phyloP scores from a whole-genome alignment of 2,888 invertebrate genomes.

The Platycnemis pennipes region DNA sequence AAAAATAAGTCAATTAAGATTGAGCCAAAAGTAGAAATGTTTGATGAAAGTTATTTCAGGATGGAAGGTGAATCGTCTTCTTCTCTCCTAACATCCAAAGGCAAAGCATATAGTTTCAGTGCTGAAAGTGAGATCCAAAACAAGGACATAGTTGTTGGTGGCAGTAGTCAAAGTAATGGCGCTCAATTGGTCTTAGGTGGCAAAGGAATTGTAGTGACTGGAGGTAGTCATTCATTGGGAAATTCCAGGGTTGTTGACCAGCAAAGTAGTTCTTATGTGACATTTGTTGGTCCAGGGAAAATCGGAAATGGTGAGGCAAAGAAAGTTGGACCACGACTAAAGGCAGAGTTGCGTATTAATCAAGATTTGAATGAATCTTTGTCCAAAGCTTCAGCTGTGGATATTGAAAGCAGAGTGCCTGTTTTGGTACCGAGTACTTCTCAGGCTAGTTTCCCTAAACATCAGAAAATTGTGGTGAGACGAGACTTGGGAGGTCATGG shows the following conservation, averaged over 20 bases:
- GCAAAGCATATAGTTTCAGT: neutral
- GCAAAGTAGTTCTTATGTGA: neutral
- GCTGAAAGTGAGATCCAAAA: neutral
- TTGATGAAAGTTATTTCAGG: neutral
- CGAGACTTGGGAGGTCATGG: slow-evolving; percentile 56
- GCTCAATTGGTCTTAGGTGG: neutral
- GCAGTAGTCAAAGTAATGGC: neutral
- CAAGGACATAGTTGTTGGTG: neutral
- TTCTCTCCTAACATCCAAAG: neutral
- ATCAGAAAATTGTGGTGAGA: slow-evolving; percentile 60
- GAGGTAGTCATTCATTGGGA: neutral
- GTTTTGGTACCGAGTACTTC: slow-evolving; percentile 26
- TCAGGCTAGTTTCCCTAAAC: neutral
- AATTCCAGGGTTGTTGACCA: neutral
- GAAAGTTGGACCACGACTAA: slow-evolving; percentile 49
- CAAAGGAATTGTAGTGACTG: neutral
- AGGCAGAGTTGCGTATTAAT: slow-evolving; percentile 45
- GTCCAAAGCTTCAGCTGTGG: neutral
- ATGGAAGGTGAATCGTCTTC: slow-evolving; percentile 27
- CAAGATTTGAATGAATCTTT: neutral
- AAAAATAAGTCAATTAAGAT: slow-evolving; percentile 46
- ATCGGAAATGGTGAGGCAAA: slow-evolving; percentile 30
- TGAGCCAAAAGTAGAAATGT: neutral
- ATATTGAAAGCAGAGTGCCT: slow-evolving; percentile 38
- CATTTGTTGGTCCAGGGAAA: slow-evolving; percentile 33